Conservation (phyloP, 2,797 vertebrate species). For the Myotis vivesi region DNA sequence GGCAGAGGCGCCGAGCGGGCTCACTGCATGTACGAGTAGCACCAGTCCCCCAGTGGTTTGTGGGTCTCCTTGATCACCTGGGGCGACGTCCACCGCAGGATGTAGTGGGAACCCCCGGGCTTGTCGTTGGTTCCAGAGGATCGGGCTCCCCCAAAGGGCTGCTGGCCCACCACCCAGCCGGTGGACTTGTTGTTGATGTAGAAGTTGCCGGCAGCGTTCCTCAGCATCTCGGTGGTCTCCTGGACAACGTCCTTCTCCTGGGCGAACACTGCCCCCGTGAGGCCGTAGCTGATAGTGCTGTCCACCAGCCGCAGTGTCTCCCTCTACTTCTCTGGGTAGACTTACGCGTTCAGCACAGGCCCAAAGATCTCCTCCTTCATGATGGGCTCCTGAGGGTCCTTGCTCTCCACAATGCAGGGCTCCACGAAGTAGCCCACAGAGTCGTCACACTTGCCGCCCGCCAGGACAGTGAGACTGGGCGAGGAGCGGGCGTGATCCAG, state of each 20-base stretch:
- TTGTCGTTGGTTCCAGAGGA: slow-evolving; percentile 98
- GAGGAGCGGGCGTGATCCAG: slow-evolving; percentile 88
- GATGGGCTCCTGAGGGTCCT: slow-evolving; percentile 90
- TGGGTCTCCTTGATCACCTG: slow-evolving; percentile 94
- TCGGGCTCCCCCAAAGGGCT: slow-evolving; percentile 94
- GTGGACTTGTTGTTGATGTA: slow-evolving; percentile 97
- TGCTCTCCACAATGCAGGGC: slow-evolving; percentile 92
- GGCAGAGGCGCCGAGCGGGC: rapidly evolving
- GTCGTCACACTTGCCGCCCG: slow-evolving; percentile 90
- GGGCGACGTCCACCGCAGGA: slow-evolving; percentile 95
- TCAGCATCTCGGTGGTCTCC: slow-evolving; percentile 86
- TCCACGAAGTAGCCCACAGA: slow-evolving; percentile 91
- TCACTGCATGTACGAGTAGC: slow-evolving; percentile 95
- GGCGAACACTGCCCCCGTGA: slow-evolving; percentile 95
- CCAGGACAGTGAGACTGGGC: slow-evolving; percentile 88
- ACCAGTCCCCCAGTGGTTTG: slow-evolving; percentile 90
- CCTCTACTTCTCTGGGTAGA: slow-evolving; percentile 91
- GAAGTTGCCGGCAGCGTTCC: slow-evolving; percentile 93
- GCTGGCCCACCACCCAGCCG: slow-evolving; percentile 93
- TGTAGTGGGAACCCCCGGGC: slow-evolving; percentile 92
- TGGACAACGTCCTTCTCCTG: slow-evolving; percentile 88
- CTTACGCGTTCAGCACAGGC: slow-evolving; percentile 90
- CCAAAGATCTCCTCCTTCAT: slow-evolving; percentile 97
- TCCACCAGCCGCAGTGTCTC: slow-evolving; percentile 92
- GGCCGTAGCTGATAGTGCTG: slow-evolving; percentile 91